Evolutionary conservation across 53 echinoderm and acorn worm genomes (phyloP), one percentile per base, ranked within the genome.

Genomic region (Arbacia lixula): DNA sequence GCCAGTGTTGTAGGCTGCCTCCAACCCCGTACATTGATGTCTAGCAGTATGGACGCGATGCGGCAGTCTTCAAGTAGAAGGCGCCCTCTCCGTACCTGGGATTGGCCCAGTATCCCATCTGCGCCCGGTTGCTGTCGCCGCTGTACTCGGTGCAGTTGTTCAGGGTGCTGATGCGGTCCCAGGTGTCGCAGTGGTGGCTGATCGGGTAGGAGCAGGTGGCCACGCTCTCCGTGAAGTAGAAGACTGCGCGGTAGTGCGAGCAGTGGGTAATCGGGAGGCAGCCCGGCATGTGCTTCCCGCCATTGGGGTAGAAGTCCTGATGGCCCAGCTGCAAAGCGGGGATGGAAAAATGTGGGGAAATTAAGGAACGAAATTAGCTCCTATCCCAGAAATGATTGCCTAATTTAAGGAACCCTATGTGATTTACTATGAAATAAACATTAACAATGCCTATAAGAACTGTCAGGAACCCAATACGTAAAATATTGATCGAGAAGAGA

Each of bases 261-360:
- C 94, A 94, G 61, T 85, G 83, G 20, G 85, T 60, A 12, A 86
- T 5, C 6, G 72, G 85, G 12, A 71, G 71, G 53, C 91, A 91
- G 3, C 87, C 91, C 27, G 95, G 85, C 86, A 92, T 92, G 58
- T 88, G 82, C 27, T 87, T 68, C 34, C 95, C 95, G 25, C 95
- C 95, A 62, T 95, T 95, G 14, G 92, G 92, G 66, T 95, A 95
- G 67, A 95, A 95, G 52, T 95, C 92, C 66, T 87, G 85, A 50
- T 95, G 90, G 21, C 95, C 95, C 50, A 95, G 29, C 95, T 95
- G 51, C 20, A n/a, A n/a, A n/a, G n/a, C n/a, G n/a, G n/a, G n/a
- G n/a, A n/a, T n/a, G n/a, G n/a, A n/a, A n/a, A n/a, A n/a, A n/a
- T n/a, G n/a, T n/a, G n/a, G n/a, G n/a, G n/a, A n/a, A n/a, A n/a